Evolutionary conservation across 1,140 invertebrate species (phyloP).

Genomic region (Musca vetustissima): DNA sequence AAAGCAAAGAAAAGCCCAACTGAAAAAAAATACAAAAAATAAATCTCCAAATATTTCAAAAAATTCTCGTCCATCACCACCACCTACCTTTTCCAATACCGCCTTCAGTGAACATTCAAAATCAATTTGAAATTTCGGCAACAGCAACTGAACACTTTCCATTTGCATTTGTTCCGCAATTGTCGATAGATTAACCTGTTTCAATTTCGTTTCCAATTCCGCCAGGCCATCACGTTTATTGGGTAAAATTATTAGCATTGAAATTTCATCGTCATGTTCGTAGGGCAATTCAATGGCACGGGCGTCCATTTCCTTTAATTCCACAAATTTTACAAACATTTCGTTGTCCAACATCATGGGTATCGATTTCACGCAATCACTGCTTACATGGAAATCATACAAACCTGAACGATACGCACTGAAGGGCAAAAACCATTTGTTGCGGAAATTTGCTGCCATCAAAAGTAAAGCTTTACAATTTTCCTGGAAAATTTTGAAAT

Average conservation of each 20-base stretch:
- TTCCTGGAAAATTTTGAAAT: constrained; percentile 32
- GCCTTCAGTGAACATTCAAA: constrained; percentile 50
- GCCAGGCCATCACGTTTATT: constrained; percentile 59
- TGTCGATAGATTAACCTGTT: constrained; percentile 50
- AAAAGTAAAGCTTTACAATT: constrained; percentile 33
- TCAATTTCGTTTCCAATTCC: constrained; percentile 59
- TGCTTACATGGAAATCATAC: constrained; percentile 42
- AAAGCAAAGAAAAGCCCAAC: constrained; percentile 45
- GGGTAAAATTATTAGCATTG: constrained; percentile 64
- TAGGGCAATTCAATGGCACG: constrained; percentile 58
- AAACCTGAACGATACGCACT: constrained; percentile 47
- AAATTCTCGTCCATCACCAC: background rate
- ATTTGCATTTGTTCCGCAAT: constrained; percentile 42
- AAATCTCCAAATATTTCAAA: background rate
- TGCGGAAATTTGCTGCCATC: constrained; percentile 40
- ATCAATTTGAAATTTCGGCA: constrained; percentile 76
- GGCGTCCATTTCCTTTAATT: constrained; percentile 51
- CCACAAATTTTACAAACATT: constrained; percentile 53
- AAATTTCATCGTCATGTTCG: constrained; percentile 56
- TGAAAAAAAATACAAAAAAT: background rate
- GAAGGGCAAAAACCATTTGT: constrained; percentile 51
- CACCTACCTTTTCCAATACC: constrained; percentile 39
- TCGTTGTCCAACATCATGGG: constrained; percentile 53
- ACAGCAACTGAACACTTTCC: constrained; percentile 58
- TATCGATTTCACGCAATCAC: constrained; percentile 31